phyloP scores from a whole-genome alignment of 2,888 invertebrate genomes.

The Sinhomidia bicolor region DNA sequence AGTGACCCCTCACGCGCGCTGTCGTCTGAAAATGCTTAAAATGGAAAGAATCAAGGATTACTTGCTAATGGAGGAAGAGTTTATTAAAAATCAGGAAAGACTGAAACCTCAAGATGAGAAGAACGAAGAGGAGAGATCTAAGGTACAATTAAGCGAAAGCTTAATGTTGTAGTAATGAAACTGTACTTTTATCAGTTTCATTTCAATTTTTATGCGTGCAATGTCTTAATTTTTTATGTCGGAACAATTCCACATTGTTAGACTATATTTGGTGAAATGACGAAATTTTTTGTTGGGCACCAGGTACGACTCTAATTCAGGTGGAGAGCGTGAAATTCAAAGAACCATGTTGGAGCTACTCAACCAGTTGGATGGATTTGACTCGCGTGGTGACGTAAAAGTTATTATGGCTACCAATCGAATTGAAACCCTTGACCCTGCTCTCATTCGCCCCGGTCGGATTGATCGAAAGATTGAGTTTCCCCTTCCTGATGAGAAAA shows the following conservation, averaged over 20 bases:
- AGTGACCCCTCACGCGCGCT: slow-evolving; percentile 98
- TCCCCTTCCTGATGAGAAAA: slow-evolving; percentile 99
- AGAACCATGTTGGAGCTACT: slow-evolving; percentile 99
- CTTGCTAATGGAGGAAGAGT: slow-evolving; percentile 99
- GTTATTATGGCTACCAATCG: slow-evolving; percentile 99
- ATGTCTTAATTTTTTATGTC: slow-evolving; percentile 84
- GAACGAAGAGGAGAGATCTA: slow-evolving; percentile 87
- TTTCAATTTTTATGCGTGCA: slow-evolving; percentile 95
- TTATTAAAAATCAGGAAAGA: slow-evolving; percentile 98
- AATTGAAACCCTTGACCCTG: slow-evolving; percentile 99
- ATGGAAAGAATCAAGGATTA: slow-evolving; percentile 99
- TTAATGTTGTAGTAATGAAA: no score
- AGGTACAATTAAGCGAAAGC: no score
- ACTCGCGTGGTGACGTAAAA: slow-evolving; percentile 97
- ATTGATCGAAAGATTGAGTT: slow-evolving; percentile 99
- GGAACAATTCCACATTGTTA: no score
- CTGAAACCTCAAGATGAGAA: slow-evolving; percentile 99
- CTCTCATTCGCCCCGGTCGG: slow-evolving; percentile 98
- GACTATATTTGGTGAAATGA: no score
- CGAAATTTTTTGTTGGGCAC: no score
- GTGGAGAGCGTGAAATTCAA: slow-evolving; percentile 99
- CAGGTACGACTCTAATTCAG: slow-evolving; percentile 98
- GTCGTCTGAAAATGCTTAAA: slow-evolving; percentile 96
- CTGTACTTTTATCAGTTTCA: no score
- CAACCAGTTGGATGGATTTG: slow-evolving; percentile 99